Conservation (phyloP, 53 echinoderm and acorn worm species). For the Holothuria leucospilota region DNA sequence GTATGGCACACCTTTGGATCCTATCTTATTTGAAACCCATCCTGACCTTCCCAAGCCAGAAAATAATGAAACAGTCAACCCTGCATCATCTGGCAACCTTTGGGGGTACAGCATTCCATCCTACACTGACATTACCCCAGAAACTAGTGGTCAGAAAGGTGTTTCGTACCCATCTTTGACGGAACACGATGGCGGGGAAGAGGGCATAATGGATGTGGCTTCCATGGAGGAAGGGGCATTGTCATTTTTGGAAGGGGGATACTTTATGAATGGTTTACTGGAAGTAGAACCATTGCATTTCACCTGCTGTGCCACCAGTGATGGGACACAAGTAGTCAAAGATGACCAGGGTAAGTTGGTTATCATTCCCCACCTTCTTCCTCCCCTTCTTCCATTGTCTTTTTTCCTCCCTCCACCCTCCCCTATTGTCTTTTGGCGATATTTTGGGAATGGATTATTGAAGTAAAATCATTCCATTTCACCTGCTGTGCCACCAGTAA, state of each 20-base stretch:
- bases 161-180: background rate
- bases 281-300: conserved; percentile 98
- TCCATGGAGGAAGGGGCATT: conserved; percentile 68
- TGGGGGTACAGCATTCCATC: background rate
- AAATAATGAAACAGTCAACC: background rate
- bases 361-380: background rate
- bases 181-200: background rate
- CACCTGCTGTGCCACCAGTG: conserved; percentile 93
- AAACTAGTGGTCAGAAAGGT: conserved; percentile 18
- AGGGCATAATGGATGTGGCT: background rate
- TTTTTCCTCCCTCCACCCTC: too few species aligned
- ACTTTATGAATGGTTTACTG: conserved; percentile 93
- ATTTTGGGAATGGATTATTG: conserved; percentile 94
- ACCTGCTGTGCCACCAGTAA: conserved; percentile 95
- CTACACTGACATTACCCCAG: conserved; percentile 15
- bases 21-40: conserved; percentile 88
- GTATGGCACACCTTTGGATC: conserved; percentile 95
- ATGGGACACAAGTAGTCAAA: conserved; percentile 84
- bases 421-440: conserved; percentile 60
- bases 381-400: too few species aligned
- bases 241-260: conserved; percentile 77
- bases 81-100: conserved; percentile 28
- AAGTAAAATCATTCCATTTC: conserved; percentile 96
- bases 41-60: conserved; percentile 75
- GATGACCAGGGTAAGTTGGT: conserved; percentile 65